Evolutionary conservation across 2,113 vertebrate genomes (phyloP).

Genomic region (Polypterus senegalus): DNA sequence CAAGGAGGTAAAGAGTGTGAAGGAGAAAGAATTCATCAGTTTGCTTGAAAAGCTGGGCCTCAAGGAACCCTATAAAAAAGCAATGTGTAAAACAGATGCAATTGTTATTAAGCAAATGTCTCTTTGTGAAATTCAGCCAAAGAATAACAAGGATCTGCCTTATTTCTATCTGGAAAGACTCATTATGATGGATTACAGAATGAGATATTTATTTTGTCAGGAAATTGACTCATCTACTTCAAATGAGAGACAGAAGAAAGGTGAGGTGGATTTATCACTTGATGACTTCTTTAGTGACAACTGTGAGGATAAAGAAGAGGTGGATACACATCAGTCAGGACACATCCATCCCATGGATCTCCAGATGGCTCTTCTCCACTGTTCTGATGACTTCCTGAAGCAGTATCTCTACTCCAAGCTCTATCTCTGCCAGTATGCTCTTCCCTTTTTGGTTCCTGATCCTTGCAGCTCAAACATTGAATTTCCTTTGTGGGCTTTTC

Average conservation of each 20-base stretch:
- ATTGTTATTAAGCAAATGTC: slow-evolving; percentile 24
- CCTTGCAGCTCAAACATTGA: slow-evolving; percentile 12
- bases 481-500: slow-evolving; percentile 17
- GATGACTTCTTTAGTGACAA: slow-evolving; percentile 8
- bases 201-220: slow-evolving; percentile 25
- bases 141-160: slow-evolving; percentile 19
- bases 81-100: slow-evolving; percentile 22
- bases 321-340: background rate
- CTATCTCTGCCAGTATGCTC: slow-evolving; percentile 16
- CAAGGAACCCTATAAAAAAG: slow-evolving; percentile 23
- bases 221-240: background rate
- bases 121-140: slow-evolving; percentile 18
- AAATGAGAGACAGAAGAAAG: fast-evolving
- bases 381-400: slow-evolving; percentile 36
- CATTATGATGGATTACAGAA: slow-evolving; percentile 14
- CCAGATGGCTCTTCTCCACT: slow-evolving; percentile 42
- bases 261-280: background rate
- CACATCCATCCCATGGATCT: slow-evolving; percentile 38
- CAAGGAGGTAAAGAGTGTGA: too few species aligned
- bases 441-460: slow-evolving; percentile 18
- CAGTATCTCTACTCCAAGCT: slow-evolving; percentile 11
- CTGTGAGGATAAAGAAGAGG: fast-evolving
- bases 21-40: slow-evolving; percentile 13
- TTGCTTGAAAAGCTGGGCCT: slow-evolving; percentile 31
- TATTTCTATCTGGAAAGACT: slow-evolving; percentile 24